Evolutionary conservation across 2,888 invertebrate genomes (phyloP).

Genomic region (Drosophila tanythrix): DNA sequence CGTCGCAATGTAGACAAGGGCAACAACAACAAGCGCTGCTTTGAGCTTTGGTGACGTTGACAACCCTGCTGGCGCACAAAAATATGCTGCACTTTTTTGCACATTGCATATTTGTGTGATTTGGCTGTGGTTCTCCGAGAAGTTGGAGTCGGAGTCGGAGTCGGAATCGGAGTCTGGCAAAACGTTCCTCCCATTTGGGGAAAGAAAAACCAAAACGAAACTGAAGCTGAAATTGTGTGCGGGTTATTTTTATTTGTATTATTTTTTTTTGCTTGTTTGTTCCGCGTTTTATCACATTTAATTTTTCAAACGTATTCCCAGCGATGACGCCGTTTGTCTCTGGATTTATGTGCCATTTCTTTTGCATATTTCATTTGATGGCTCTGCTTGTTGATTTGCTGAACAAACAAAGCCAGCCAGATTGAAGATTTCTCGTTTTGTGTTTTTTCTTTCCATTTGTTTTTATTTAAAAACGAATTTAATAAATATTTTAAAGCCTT

Average conservation of each 20-base stretch:
- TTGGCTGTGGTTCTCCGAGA: conserved; percentile 25
- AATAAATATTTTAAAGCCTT: conserved; percentile 63
- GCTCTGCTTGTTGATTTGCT: conserved; percentile 64
- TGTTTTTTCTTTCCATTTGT: background rate
- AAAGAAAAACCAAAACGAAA: conserved; percentile 33
- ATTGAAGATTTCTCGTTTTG: conserved; percentile 32
- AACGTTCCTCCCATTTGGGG: conserved; percentile 56
- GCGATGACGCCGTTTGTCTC: conserved; percentile 58
- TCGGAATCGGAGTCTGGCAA: conserved; percentile 24
- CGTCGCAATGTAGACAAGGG: conserved; percentile 28
- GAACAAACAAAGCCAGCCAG: conserved; percentile 5
- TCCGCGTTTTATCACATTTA: conserved; percentile 65
- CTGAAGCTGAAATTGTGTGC: conserved; percentile 59
- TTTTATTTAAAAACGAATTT: conserved; percentile 26
- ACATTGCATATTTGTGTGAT: conserved; percentile 67
- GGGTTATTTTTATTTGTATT: conserved; percentile 10
- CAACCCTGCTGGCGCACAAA: conserved; percentile 52
- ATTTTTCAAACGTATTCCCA: conserved; percentile 66
- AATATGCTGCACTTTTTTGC: conserved; percentile 71
- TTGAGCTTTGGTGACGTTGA: conserved; percentile 63
- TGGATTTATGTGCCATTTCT: conserved; percentile 67
- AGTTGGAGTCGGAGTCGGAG: background rate
- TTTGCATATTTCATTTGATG: conserved; percentile 55
- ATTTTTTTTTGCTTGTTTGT: conserved; percentile 21
- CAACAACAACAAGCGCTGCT: conserved; percentile 41